Percentiles rank a stretch among this genome's conserved stretches.
Evolutionary conservation across 2,113 vertebrate genomes (phyloP).

Genomic region (Nothocercus julius): DNA sequence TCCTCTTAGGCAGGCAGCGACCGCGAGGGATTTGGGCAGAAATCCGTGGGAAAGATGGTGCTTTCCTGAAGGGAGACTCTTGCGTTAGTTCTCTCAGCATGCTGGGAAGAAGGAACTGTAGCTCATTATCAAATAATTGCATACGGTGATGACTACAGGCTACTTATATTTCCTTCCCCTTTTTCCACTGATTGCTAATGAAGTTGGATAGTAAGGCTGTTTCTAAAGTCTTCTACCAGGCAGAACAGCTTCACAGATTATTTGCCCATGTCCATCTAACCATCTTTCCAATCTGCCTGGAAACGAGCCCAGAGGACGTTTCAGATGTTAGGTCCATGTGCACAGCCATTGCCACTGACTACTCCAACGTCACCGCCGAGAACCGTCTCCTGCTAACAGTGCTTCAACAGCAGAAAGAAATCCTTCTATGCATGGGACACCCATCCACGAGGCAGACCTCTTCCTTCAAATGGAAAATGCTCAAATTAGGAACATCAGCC

Average conservation of each 20-base stretch:
- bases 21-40: background rate
- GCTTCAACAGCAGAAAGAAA: background rate
- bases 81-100: background rate
- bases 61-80: background rate
- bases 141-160: background rate
- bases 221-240: background rate
- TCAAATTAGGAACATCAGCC: background rate
- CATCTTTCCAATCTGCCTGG: constrained; percentile 6
- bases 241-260: background rate
- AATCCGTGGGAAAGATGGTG: background rate
- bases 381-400: background rate
- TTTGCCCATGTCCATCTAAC: background rate
- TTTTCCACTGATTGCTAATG: background rate
- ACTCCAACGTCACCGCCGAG: background rate
- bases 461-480: background rate
- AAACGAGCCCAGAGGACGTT: background rate
- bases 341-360: background rate
- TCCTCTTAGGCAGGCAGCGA: background rate
- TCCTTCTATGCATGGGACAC: background rate
- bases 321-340: background rate
- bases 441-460: background rate
- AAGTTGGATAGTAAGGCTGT: background rate
- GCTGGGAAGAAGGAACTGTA: background rate
- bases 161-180: background rate
- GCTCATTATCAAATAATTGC: background rate